Evolutionary conservation across 2,888 invertebrate species (phyloP).

Genomic region (Iphiclides podalirius): DNA sequence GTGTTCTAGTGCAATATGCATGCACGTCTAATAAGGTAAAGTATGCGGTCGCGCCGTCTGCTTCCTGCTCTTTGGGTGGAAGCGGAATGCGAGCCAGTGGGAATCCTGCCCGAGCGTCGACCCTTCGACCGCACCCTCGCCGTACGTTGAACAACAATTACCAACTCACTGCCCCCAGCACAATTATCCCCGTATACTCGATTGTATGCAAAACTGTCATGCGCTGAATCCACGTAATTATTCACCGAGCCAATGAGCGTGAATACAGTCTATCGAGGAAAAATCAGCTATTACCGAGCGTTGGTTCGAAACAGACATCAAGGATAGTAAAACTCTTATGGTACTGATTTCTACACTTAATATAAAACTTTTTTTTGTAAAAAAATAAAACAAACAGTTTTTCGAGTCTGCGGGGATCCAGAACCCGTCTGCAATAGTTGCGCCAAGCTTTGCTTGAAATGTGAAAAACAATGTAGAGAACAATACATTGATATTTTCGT

Average conservation of each 20-base stretch:
- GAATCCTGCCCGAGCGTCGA: constrained; percentile 51
- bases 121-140: constrained; percentile 51
- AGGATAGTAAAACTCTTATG: no score
- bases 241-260: constrained; percentile 11
- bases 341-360: no score
- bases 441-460: no score
- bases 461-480: no score
- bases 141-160: constrained; percentile 21
- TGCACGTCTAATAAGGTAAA: constrained; percentile 9
- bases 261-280: not conserved
- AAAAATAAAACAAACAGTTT: no score
- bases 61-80: constrained; percentile 30
- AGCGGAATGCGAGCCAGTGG: constrained; percentile 60
- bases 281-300: not conserved
- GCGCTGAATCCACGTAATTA: constrained; percentile 8
- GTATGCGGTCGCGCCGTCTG: not conserved
- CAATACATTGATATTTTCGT: no score
- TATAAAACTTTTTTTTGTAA: no score
- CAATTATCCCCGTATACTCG: constrained; percentile 12
- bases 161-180: constrained; percentile 8
- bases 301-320: no score
- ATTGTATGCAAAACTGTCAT: constrained; percentile 20
- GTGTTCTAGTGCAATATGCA: constrained; percentile 16
- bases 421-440: no score
- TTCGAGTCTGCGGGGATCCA: no score